These are phyloP conservation scores for Sapajus apella DNA, from an alignment of 2,113 vertebrate species.

Conservation along the genomic window DNA sequence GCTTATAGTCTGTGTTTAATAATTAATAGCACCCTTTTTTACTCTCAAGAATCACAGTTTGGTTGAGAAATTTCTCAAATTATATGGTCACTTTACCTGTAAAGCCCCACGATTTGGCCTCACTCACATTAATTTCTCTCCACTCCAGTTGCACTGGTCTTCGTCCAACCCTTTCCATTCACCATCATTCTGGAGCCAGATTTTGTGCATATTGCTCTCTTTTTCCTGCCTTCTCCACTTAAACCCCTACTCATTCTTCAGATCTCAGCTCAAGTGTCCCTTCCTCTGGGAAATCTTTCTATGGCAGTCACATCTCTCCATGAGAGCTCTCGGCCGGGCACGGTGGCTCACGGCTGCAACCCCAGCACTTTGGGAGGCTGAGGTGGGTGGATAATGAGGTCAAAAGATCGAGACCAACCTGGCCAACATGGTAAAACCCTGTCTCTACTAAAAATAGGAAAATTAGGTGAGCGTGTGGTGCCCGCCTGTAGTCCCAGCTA, in stretches of 20 bases:
- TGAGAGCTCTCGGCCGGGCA: rapidly evolving
- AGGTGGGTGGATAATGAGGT: no score
- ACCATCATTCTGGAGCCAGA: background rate
- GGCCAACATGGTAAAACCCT: no score
- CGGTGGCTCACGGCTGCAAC: no score
- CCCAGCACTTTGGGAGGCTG: no score
- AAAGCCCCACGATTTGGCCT: background rate
- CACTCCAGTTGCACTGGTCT: background rate
- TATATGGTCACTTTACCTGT: background rate
- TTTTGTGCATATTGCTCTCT: rapidly evolving
- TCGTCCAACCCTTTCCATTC: background rate
- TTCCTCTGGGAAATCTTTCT: background rate
- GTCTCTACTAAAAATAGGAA: no score
- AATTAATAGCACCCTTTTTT: background rate
- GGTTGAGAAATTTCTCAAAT: background rate
- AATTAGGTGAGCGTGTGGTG: no score
- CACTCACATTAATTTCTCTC: background rate
- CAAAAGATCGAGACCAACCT: no score
- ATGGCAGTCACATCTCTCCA: background rate
- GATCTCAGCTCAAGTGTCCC: background rate
- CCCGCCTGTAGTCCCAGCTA: no score
- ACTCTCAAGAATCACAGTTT: background rate
- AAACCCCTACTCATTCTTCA: background rate
- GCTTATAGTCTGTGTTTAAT: background rate
- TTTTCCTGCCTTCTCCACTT: background rate